Base-by-base conservation (phyloP, 2,888 invertebrate genomes). In the Sialis lutaria region DNA sequence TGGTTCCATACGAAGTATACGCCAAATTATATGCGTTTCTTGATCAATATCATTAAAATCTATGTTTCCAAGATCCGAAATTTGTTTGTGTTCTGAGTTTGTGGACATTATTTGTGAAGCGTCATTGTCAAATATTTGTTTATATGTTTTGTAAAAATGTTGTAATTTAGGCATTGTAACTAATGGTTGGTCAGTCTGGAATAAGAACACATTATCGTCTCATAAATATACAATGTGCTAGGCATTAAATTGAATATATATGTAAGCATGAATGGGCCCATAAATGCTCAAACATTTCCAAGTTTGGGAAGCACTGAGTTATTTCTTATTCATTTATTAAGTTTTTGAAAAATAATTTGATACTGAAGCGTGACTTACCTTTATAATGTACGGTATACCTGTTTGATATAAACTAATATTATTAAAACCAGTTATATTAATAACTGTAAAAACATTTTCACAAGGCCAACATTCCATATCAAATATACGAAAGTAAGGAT, bases 391-490 rank as follows among this genome's bases (percentile, higher is more conserved):
- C 4, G 77, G 77, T 52, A 70, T 68, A 39, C 74, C 77, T 51
- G 68, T 65, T 53, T 73, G 70, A 53, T 69, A 69, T 47, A 65
- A 60, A 51, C 64, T 64, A 45, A 68, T 65, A 50, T 72, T 69
- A 50, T 65, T 67, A 48, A 74, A 72, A 44, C 74, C 72, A 48
- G 75, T 71, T 45, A 85, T 64, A 61, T 84, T 77, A 47, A 79
- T 67, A 37, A 89, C 71, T 56, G 76, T 76, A 53, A 72, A 73
- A 0, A 85, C 74, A 55, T 73, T 67, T 57, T 79, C 79, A 57
- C 89, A 90, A 0, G 88, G 86, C 75, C 82, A 83, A 59, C 89
- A 89, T 59, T 86, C 86, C 71, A 88, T 79, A 56, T 85, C 82
- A n/a, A 74, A 70, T 7, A 87, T 76, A 59, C 77, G 75, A 60